Base-by-base conservation (phyloP, 1,140 invertebrate species). In the Sogatella furcifera region DNA sequence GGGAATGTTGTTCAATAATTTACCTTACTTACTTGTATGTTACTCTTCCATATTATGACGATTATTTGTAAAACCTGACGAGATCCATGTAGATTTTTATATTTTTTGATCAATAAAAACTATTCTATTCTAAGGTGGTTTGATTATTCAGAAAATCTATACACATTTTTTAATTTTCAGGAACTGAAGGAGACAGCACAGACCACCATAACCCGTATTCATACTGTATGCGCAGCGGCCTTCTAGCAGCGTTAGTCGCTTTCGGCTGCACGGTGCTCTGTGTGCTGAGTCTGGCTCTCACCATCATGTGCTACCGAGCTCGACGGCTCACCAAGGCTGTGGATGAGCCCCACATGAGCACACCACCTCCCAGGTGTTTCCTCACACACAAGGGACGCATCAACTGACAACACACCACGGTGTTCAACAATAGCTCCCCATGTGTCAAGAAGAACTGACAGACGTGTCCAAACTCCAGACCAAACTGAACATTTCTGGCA, bases 181-280 rank as follows among this genome's bases (percentile, higher is more conserved):
- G 46, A 19, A 49, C 46, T 11, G 46, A 19, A 8, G 15, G 46
- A 19, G 21, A 49, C 21, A 49, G 46, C 21, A 49, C 6, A 5
- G 46, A 49, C 5, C 53, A 28, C 22, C 53, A 28, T 5, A 24
- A 55, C 31, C 53, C 22, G 8, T 72, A 73, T 56, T 70, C 63
- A 68, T 85, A 89, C 0, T 92, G 89, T 66, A 73, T 92, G 62
- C 83, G 84, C 71, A 86, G 85, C 5, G 84, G 84, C 38, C 81
- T 88, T 13, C 79, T 91, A 55, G 86, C 86, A 19, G 85, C 86
- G 0, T 74, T 91, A 34, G 77, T 89, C 21, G 86, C 82, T 0
- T 76, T 84, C 1, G 80, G 82, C 21, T 86, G 83, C 17, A 80
- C 82, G 3, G 67, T 87, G 6, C 71, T 88, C 13, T 86, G 84